These are phyloP conservation scores for Rhynchotus rufescens DNA, from an alignment of 2,797 vertebrate species.

Conservation along the genomic window DNA sequence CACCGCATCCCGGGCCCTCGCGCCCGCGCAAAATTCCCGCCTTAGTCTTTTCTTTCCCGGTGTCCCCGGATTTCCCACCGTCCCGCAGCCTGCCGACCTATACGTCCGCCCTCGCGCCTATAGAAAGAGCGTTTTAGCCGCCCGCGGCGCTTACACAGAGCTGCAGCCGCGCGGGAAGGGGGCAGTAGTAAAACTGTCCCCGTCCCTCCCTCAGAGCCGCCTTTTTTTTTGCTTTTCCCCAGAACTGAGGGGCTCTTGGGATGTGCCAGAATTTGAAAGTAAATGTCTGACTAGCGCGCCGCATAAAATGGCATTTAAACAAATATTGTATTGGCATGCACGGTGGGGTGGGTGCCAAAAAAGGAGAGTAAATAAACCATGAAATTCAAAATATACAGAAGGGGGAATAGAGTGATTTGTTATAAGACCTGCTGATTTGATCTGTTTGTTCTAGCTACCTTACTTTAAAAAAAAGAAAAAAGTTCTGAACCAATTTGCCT, in stretches of 20 bases:
- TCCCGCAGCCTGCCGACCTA: not conserved
- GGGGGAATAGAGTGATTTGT: constrained; percentile 66
- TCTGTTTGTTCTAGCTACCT: constrained; percentile 75
- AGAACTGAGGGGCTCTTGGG: constrained; percentile 68
- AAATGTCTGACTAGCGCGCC: constrained; percentile 74
- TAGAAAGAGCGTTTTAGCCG: not conserved
- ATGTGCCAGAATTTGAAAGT: constrained; percentile 79
- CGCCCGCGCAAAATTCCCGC: not conserved
- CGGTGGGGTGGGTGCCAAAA: constrained; percentile 79
- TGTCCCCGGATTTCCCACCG: not conserved
- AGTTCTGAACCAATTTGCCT: constrained; percentile 6
- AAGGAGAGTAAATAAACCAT: constrained; percentile 83
- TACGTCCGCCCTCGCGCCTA: not conserved
- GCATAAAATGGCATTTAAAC: constrained; percentile 82
- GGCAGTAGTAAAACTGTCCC: constrained; percentile 73
- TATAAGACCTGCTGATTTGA: constrained; percentile 59
- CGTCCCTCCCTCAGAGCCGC: not conserved
- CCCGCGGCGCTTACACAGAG: constrained; percentile 47
- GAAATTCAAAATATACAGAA: constrained; percentile 85
- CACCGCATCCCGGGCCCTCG: too few relatives aligned
- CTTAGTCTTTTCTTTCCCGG: not conserved
- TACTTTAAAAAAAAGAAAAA: constrained; percentile 4
- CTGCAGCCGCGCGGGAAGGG: constrained; percentile 70
- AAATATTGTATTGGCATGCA: constrained; percentile 83
- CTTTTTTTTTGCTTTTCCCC: constrained; percentile 19